Conservation (phyloP, 2,113 vertebrate species). For the Pheucticus melanocephalus region DNA sequence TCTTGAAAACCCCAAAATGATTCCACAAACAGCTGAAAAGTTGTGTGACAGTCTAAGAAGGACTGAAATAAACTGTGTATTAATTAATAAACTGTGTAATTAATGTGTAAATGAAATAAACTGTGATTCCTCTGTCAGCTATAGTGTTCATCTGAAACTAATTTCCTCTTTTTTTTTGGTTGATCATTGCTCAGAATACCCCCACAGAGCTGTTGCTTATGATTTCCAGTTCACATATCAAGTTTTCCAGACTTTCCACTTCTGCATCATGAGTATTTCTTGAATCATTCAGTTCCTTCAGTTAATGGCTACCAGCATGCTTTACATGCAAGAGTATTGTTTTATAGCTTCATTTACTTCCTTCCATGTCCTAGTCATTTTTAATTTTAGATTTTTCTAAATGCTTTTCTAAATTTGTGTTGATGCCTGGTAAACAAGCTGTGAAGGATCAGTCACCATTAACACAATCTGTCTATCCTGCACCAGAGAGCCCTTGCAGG, state of each 20-base stretch:
- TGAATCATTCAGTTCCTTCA: not conserved
- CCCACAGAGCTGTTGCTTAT: not conserved
- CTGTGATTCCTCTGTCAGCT: not conserved
- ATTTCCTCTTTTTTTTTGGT: not conserved
- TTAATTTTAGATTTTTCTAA: not conserved
- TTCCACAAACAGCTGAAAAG: not conserved
- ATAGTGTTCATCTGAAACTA: not conserved
- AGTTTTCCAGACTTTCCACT: not conserved
- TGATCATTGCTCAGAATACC: not conserved
- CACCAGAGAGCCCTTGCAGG: not conserved
- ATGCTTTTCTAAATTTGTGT: not conserved
- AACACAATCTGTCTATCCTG: conserved; percentile 41
- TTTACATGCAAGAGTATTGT: not conserved
- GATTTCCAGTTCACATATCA: not conserved
- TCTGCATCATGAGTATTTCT: not conserved
- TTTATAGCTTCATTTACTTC: not conserved
- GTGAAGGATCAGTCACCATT: conserved; percentile 31
- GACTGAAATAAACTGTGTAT: not conserved
- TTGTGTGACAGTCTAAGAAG: not conserved
- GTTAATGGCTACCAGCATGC: not conserved
- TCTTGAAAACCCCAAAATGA: not conserved
- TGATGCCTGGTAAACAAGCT: conserved; percentile 22
- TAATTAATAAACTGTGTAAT: not conserved
- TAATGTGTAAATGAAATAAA: not conserved
- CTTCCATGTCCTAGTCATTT: not conserved